A percentile compares a stretch with the other conserved stretches of the same genome.
Evolutionary conservation across 2,888 invertebrate genomes (phyloP).

Genomic region (Invenusta paracnida): DNA sequence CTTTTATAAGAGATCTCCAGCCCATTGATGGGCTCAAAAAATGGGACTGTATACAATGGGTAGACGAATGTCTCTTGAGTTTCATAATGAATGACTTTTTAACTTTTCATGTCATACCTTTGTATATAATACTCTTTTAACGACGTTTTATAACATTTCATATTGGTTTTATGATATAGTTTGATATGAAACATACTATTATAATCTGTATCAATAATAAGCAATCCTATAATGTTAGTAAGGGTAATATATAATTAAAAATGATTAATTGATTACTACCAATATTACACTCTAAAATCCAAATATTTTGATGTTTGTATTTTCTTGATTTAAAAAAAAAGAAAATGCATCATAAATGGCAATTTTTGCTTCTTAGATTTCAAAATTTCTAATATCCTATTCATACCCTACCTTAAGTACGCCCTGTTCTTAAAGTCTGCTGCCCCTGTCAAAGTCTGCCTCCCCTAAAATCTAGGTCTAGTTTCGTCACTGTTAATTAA

Average conservation of each 20-base stretch:
- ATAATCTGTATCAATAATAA: neutral
- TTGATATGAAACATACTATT: neutral
- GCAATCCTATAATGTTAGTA: neutral
- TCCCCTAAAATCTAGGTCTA: no score
- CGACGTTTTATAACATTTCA: neutral
- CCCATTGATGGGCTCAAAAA: neutral
- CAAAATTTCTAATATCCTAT: no score
- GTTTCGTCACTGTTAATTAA: no score
- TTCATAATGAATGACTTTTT: neutral
- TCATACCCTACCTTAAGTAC: no score
- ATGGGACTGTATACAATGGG: neutral
- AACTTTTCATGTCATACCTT: neutral
- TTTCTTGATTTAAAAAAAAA: no score
- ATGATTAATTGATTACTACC: neutral
- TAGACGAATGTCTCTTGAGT: neutral
- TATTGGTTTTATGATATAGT: neutral
- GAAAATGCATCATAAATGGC: no score
- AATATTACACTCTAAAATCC: no score
- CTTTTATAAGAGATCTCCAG: neutral
- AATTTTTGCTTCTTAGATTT: no score
- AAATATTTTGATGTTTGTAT: no score
- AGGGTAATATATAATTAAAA: neutral
- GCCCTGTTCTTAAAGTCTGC: no score
- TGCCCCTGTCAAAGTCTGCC: no score
- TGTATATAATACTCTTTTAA: neutral